A percentile compares a stretch with the other conserved stretches of the same genome.
Evolutionary conservation across 2,113 vertebrate genomes (phyloP).

Genomic region (Takifugu bimaculatus): DNA sequence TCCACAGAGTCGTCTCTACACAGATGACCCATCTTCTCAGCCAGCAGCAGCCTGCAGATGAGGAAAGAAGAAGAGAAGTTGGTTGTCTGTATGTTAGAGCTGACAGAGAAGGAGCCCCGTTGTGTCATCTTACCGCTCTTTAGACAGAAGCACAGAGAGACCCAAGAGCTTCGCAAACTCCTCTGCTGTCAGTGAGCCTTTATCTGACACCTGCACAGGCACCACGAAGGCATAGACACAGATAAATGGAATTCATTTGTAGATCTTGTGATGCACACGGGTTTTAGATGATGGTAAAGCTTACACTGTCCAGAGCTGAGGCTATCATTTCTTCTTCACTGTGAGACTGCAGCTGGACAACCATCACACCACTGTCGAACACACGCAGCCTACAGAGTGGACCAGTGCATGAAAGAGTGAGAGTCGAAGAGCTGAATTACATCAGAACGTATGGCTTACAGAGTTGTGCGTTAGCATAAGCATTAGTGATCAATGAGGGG

Average conservation of each 20-base stretch:
- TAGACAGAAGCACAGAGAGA: slow-evolving; percentile 95
- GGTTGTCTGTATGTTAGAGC: neutral
- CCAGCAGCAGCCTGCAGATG: slow-evolving; percentile 83
- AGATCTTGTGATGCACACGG: neutral
- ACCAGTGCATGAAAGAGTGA: slow-evolving; percentile 16
- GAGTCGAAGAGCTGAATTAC: neutral
- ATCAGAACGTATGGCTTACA: neutral
- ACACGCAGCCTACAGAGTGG: slow-evolving; percentile 82
- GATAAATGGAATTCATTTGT: neutral
- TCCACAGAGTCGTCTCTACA: slow-evolving; percentile 97
- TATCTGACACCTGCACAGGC: slow-evolving; percentile 85
- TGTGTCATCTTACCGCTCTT: slow-evolving; percentile 82
- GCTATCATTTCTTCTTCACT: slow-evolving; percentile 98
- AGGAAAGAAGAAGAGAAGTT: neutral
- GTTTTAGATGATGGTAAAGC: slow-evolving; percentile 22
- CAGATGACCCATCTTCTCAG: slow-evolving; percentile 96
- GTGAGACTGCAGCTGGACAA: slow-evolving; percentile 96
- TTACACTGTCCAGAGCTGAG: slow-evolving; percentile 90
- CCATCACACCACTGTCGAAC: slow-evolving; percentile 98
- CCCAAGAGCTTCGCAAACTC: slow-evolving; percentile 96
- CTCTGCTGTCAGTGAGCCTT: slow-evolving; percentile 91
- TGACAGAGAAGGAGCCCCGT: neutral
- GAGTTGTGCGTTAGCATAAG: neutral
- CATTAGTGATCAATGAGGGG: neutral
- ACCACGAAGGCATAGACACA: neutral